Conservation (phyloP, 2,797 vertebrate species). For the Cheirogaleus major region DNA sequence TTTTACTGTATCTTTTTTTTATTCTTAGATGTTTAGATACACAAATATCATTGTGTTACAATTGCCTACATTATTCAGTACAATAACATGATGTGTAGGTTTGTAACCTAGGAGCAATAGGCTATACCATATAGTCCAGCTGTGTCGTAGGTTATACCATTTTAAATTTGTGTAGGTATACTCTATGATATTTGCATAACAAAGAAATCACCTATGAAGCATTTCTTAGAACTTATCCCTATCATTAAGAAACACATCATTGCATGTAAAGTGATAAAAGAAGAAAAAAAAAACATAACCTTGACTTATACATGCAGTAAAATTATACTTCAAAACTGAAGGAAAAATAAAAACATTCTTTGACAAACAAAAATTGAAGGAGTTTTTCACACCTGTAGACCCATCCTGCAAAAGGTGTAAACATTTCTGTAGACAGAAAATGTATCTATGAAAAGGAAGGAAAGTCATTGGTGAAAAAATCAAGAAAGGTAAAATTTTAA, state of each 20-base stretch:
- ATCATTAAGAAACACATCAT: not conserved
- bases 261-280: not conserved
- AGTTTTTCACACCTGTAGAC: not conserved
- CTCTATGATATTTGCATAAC: not conserved
- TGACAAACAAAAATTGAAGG: not conserved
- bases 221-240: not conserved
- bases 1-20: not conserved
- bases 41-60: not conserved
- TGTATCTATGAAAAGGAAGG: not conserved
- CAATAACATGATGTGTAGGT: not conserved
- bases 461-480: not conserved
- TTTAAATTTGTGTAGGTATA: not conserved
- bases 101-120: not conserved
- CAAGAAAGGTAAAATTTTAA: not conserved
- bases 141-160: not conserved
- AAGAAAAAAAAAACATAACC: too few relatives aligned
- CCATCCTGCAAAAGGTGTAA: not conserved
- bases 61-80: not conserved
- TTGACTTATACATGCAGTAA: not conserved
- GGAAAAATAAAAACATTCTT: not conserved
- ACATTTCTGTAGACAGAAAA: not conserved
- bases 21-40: not conserved
- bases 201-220: not conserved
- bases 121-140: not conserved
- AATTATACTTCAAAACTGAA: not conserved